Evolutionary conservation across 2,113 vertebrate species (phyloP).

Genomic region (Dermatemys mawii): DNA sequence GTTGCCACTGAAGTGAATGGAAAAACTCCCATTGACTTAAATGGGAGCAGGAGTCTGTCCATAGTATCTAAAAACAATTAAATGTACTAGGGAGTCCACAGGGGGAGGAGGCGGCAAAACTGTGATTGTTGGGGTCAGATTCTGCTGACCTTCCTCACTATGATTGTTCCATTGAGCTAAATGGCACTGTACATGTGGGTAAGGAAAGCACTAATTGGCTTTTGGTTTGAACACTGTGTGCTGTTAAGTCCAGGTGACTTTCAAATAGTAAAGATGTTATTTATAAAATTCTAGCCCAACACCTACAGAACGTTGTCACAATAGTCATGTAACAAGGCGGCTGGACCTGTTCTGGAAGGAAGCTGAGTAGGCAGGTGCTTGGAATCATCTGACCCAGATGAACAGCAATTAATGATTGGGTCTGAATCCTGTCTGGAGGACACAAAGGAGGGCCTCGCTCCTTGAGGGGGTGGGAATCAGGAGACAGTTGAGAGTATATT

Average conservation of each 20-base stretch:
- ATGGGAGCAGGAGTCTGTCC: not conserved
- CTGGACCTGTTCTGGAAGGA: not conserved
- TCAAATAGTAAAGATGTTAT: not conserved
- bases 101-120: not conserved
- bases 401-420: not conserved
- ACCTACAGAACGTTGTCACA: not conserved
- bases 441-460: fast-evolving
- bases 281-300: not conserved
- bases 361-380: not conserved
- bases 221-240: not conserved
- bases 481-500: not conserved
- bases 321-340: not conserved
- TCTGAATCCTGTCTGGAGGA: not conserved
- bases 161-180: not conserved
- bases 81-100: not conserved
- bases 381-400: not conserved
- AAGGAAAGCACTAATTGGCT: not conserved
- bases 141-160: not conserved
- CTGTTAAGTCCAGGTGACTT: not conserved
- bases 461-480: not conserved
- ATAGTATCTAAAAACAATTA: not conserved
- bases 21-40: not conserved
- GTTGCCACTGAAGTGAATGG: not conserved
- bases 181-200: not conserved
- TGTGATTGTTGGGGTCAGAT: not conserved